Percentiles rank a stretch among this genome's conserved stretches.
These are phyloP conservation scores for Thunnus thynnus DNA, from an alignment of 2,113 vertebrate genomes.

Conservation along the genomic window DNA sequence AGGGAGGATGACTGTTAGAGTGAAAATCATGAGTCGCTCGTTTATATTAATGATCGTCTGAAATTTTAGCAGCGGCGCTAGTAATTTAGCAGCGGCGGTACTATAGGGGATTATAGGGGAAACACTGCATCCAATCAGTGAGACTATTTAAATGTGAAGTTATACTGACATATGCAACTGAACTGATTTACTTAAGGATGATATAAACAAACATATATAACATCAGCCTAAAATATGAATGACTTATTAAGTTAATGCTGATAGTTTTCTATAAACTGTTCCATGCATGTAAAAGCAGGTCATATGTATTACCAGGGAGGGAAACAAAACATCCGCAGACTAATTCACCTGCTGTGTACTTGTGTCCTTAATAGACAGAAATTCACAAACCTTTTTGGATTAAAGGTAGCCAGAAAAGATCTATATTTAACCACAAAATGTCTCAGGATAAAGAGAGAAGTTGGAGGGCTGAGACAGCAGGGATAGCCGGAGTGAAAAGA, in stretches of 20 bases:
- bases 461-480: constrained; percentile 4
- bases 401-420: not conserved
- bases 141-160: too few species aligned
- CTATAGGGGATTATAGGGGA: too few species aligned
- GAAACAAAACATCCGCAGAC: not conserved
- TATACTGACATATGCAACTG: not conserved
- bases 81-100: too few species aligned
- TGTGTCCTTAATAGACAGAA: constrained; percentile 21
- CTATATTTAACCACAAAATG: constrained; percentile 18
- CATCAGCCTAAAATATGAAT: not conserved
- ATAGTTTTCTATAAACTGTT: too few species aligned
- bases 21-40: too few species aligned
- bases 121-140: not conserved
- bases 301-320: not conserved
- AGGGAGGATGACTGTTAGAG: too few species aligned
- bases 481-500: constrained; percentile 1
- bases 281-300: not conserved
- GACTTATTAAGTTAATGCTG: not conserved
- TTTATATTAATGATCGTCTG: too few species aligned
- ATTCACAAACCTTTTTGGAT: constrained; percentile 12
- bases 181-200: not conserved
- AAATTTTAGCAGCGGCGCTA: too few species aligned
- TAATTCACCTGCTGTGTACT: not conserved
- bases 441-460: not conserved
- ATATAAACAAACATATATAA: constrained; percentile 2